phyloP scores from a whole-genome alignment of 2,113 vertebrate genomes.

The Anser brachyrhynchus region DNA sequence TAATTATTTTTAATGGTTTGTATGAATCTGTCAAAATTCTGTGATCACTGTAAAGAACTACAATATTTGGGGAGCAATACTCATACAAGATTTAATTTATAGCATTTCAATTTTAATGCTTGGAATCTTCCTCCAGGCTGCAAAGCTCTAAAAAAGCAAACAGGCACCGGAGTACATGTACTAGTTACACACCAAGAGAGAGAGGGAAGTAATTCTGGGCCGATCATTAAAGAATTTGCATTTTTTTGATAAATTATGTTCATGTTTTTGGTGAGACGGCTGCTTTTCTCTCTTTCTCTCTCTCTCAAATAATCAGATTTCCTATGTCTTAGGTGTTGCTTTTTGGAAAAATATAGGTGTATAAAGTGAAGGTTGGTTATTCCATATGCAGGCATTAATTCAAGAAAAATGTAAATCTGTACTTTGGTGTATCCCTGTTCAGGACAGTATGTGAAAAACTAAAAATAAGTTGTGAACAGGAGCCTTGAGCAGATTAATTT shows the following conservation, averaged over 20 bases:
- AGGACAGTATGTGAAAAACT: not conserved
- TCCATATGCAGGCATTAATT: not conserved
- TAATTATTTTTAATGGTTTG: constrained; percentile 19
- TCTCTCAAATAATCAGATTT: not conserved
- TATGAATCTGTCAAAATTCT: not conserved
- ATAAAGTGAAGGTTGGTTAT: not conserved
- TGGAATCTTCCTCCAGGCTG: constrained; percentile 3
- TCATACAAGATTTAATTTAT: constrained; percentile 23
- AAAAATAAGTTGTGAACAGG: not conserved
- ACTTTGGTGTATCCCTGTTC: not conserved
- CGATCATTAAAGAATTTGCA: not conserved
- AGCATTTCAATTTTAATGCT: not conserved
- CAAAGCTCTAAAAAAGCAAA: not conserved
- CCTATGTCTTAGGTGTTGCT: not conserved
- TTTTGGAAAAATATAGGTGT: not conserved
- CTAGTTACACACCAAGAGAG: not conserved
- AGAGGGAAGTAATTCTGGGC: not conserved
- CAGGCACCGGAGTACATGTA: not conserved
- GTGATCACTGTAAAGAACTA: not conserved
- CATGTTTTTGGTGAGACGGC: not conserved
- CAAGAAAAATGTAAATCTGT: not conserved
- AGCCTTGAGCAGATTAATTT: not conserved
- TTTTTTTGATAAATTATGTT: not conserved
- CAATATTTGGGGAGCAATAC: not conserved
- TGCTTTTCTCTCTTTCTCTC: not conserved